Base-by-base conservation (phyloP, 2,113 vertebrate species). In the Rhinogobius similis region DNA sequence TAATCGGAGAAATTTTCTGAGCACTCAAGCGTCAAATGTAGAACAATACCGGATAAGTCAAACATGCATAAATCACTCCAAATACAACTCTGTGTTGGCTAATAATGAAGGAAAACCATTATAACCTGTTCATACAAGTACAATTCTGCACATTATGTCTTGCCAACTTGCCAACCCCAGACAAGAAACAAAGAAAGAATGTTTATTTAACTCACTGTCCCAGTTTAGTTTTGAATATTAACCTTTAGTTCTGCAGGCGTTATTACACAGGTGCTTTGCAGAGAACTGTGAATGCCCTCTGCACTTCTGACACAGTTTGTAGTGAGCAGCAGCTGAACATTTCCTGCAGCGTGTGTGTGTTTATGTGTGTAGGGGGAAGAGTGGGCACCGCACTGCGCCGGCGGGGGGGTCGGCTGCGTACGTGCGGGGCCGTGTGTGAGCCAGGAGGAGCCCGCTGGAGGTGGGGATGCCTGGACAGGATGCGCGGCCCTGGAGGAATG, bases 401-500 rank as follows among this genome's bases (percentile, higher is more conserved):
- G 80, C 75, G 71, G 79, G 75, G 67, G 56, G 55, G 77, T 76
- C 65, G 58, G 38, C 16, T 89, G 92, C 16, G 82, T 94, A 93
- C 89, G 90, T 93, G 93, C 90, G 29, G 76, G 44, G 39, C 74
- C 68, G 82, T 77, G 75, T 73, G 85, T 90, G 86, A 87, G 85
- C 84, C 48, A 8, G 23, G 67, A 81, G 77, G 81, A 93, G 86
- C 83, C 44, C 10, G 23, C 67, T 83, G 77, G 81, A 93, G 88
- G 87, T 92, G 89, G 91, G 83, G 88, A 88, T 79, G 41, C 80
- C 74, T 76, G 87, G 91, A 92, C 91, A 93, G 90, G 91, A 94
- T 92, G 90, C 90, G 87, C 85, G 86, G 85, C 90, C 88, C 87
- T 79, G 82, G 80, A 92, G 89, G 92, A 92, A 93, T 93, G 88